Conservation (phyloP, 2,113 vertebrate genomes). For the Ageneiosus marmoratus region DNA sequence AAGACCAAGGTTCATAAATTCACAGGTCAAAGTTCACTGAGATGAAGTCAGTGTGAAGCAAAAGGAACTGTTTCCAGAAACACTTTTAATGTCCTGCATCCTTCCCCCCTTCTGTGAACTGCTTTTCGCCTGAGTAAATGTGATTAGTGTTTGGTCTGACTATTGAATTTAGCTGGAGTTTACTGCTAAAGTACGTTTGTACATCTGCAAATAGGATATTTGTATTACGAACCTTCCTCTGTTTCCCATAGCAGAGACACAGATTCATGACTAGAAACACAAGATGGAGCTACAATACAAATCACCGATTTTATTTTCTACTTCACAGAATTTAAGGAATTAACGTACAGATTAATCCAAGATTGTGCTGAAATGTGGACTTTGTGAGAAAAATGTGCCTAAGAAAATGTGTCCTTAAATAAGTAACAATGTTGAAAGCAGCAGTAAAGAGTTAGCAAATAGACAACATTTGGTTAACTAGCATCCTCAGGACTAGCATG, state of each 20-base stretch:
- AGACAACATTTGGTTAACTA: background rate
- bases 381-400: background rate
- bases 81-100: background rate
- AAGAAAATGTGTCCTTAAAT: background rate
- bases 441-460: background rate
- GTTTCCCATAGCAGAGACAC: background rate
- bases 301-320: background rate
- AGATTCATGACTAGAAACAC: constrained; percentile 10
- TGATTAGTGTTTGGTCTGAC: background rate
- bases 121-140: background rate
- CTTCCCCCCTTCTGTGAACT: background rate
- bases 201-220: background rate
- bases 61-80: background rate
- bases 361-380: background rate
- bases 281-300: constrained; percentile 26
- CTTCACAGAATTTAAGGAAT: background rate
- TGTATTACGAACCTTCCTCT: background rate
- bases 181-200: background rate
- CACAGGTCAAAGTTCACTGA: background rate
- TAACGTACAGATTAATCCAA: background rate
- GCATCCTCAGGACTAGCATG: background rate
- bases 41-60: background rate
- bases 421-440: background rate
- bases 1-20: background rate
- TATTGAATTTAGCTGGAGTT: background rate